Evolutionary conservation across 2,797 vertebrate genomes (phyloP), one percentile per base, ranked within the genome.

Genomic region (Eulemur coronatus): DNA sequence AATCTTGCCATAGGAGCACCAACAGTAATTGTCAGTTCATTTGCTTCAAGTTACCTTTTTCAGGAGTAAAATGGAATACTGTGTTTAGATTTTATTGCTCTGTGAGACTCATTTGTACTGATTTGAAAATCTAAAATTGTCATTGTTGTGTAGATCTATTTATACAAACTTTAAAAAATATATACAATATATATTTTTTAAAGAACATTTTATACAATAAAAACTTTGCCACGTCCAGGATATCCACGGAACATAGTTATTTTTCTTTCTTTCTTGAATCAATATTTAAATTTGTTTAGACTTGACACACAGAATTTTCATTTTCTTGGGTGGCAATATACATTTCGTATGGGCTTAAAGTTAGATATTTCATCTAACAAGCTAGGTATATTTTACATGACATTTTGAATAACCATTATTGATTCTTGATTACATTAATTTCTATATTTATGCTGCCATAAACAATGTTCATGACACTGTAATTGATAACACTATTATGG

Each of bases 401-500:
- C 96, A 95, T 30, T 97, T 94, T 94, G 35, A 98, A 89, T 98
- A 97, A 97, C 78, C 78, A 52, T 85, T 96, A 88, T 88, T 97
- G 97, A 97, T 98, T 97, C 86, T 92, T 97, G 48, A 81, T 97
- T 97, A 91, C 70, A 86, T 97, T 97, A 94, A 92, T 97, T 93
- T 97, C 73, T 98, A 94, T 97, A 97, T 97, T 96, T 97, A 98
- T 92, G 78, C 85, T 89, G 18, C 72, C 65, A 75, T 98, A 96
- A 98, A 97, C 84, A 95, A 97, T 89, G 46, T 98, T 98, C 97
- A 97, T 95, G 75, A 22, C 72, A 91, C 63, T 95, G 15, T 97
- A 98, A 97, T 97, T 98, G 96, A 96, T 97, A 98, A 97, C 38
- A 91, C 57, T 97, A 85, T 98, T 98, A 97, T 94, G 95, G 78